Evolutionary conservation across 1,140 invertebrate species (phyloP), one percentile per base, ranked within the genome.

Genomic region (Psix sp.): DNA sequence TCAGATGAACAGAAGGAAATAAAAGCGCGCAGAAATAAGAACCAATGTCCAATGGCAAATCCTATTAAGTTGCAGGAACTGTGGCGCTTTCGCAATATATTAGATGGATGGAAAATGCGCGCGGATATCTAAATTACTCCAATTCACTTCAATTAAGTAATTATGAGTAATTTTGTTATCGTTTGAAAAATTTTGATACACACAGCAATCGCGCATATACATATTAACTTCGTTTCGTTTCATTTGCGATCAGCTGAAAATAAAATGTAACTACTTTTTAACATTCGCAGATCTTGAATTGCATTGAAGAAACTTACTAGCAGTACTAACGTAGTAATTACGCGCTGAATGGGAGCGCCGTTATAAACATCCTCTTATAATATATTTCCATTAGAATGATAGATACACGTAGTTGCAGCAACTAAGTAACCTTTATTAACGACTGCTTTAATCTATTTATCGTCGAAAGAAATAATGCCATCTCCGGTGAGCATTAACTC

Each of bases 311-410:
- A 60, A 66, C 73, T 77, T 74, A 77, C 75, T 80, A 80, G 73
- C 76, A n/a, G n/a, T n/a, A 54, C 77, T 79, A 80, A 77, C 75
- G 68, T 77, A 77, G 78, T 80, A 80, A 81, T 81, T 81, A 80
- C 70, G 43, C 46, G 45, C 39, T 65, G 71, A 78, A 80, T 80
- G 74, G 75, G 70, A 75, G 76, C 74, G 74, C 71, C 77, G 65
- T 66, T 70, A 77, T 67, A 65, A 74, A 68, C 71, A 74, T 73
- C 68, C 57, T 63, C 74, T 80, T 80, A 72, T 74, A 79, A 81
- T 79, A 80, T 80, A 82, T 83, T 77, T 77, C 78, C 72, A 82
- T 82, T 78, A 80, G 66, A 79, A 79, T 62, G 73, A 65, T 75
- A 75, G 65, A 71, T 70, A 76, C 73, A 36, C 56, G 62, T 49